Conservation (phyloP, 2,113 vertebrate species). For the Hippopotamus amphibius region DNA sequence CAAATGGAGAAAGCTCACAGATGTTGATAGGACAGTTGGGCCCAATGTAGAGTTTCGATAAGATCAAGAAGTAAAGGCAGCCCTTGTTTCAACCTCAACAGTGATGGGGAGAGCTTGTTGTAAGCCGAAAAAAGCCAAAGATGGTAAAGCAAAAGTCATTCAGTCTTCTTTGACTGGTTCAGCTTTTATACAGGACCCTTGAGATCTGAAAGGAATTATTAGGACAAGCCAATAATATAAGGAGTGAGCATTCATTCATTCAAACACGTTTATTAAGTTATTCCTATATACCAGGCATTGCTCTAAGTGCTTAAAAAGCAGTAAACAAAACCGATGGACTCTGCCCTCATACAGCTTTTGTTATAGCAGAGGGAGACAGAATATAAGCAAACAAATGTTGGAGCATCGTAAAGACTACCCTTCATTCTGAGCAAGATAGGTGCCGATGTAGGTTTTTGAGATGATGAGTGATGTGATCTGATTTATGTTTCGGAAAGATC, state of each 20-base stretch:
- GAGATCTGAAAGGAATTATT: background rate
- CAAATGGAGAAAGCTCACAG: background rate
- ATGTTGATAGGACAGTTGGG: background rate
- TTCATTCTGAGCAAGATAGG: background rate
- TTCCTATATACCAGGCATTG: background rate
- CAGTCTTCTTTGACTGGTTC: background rate
- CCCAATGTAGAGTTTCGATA: background rate
- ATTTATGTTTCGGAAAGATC: background rate
- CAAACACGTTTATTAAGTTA: background rate
- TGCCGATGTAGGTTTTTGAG: background rate
- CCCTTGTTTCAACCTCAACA: background rate
- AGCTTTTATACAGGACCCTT: background rate
- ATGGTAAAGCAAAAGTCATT: background rate
- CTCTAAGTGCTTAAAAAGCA: background rate
- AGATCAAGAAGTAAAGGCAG: background rate
- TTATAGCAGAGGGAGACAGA: background rate
- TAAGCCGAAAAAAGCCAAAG: background rate
- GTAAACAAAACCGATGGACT: background rate
- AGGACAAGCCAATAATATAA: background rate
- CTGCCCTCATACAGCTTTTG: background rate
- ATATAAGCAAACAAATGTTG: background rate
- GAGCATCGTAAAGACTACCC: background rate
- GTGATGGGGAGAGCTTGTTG: background rate
- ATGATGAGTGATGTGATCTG: background rate
- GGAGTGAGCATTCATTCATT: background rate